Conservation (phyloP, 1,140 invertebrate species). For the Macrobrachium rosenbergii region DNA sequence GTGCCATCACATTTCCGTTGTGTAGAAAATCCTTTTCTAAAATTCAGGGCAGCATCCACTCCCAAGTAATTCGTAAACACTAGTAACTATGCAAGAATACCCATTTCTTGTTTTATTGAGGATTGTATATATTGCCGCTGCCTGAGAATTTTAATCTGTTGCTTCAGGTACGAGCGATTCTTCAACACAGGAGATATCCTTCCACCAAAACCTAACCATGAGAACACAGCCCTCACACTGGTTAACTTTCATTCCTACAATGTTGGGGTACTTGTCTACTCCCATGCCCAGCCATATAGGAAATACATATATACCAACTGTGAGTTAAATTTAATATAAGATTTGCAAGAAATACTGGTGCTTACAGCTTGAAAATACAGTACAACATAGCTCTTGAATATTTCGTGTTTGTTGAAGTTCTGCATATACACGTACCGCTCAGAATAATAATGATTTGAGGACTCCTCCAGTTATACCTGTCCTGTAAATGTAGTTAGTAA, state of each 20-base stretch:
- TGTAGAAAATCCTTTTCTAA: no score
- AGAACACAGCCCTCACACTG: constrained; percentile 66
- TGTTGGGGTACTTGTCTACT: constrained; percentile 67
- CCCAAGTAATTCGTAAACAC: no score
- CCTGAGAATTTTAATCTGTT: constrained; percentile 55
- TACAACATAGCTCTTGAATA: no score
- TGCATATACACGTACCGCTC: neutral
- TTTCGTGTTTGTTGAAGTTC: no score
- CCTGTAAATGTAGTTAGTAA: neutral
- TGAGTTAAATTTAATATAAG: constrained; percentile 20
- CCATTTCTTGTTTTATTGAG: no score
- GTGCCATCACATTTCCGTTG: no score
- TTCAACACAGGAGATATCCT: constrained; percentile 10
- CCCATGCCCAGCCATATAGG: constrained; percentile 67
- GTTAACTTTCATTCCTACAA: constrained; percentile 67
- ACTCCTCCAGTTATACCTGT: neutral
- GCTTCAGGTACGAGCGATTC: constrained; percentile 59
- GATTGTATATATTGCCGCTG: no score
- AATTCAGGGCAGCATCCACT: no score
- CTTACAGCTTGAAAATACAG: neutral
- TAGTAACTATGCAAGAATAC: no score
- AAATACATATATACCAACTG: constrained; percentile 65
- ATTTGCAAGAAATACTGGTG: neutral
- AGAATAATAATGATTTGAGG: neutral
- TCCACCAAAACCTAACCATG: constrained; percentile 62